These are phyloP conservation scores for Campopleginae sp. DNA, from an alignment of 2,888 invertebrate species.

Conservation along the genomic window DNA sequence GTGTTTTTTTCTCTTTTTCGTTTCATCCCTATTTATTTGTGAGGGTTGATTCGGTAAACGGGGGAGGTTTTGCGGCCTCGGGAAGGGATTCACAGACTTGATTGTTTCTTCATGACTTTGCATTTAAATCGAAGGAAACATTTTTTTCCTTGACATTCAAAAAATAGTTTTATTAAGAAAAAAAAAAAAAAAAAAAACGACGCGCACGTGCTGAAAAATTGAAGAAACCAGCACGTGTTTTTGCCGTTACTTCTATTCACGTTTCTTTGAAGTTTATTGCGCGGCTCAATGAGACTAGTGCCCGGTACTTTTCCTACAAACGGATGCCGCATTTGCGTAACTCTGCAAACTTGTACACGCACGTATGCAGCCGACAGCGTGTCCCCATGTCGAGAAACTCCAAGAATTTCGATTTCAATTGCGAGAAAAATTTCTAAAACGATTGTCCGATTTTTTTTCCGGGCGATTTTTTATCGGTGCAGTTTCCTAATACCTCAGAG, in stretches of 20 bases:
- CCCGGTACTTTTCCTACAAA: neutral
- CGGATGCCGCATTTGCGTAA: neutral
- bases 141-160: neutral
- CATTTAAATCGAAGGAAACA: neutral
- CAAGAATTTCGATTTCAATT: neutral
- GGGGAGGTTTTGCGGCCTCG: neutral
- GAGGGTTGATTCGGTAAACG: constrained; percentile 11
- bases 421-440: neutral
- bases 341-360: neutral
- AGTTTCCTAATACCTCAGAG: neutral
- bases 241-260: neutral
- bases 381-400: neutral
- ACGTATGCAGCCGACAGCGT: neutral
- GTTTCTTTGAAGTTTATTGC: neutral
- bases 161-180: too few species aligned
- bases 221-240: neutral
- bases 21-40: neutral
- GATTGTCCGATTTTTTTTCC: neutral
- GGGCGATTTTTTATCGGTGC: neutral
- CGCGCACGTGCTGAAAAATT: neutral
- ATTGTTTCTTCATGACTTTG: neutral
- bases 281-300: neutral
- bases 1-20: neutral
- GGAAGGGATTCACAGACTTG: neutral
- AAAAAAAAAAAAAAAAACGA: neutral